These are phyloP conservation scores for Trypoxylon attenuatum DNA, from an alignment of 2,888 invertebrate species.

Conservation along the genomic window DNA sequence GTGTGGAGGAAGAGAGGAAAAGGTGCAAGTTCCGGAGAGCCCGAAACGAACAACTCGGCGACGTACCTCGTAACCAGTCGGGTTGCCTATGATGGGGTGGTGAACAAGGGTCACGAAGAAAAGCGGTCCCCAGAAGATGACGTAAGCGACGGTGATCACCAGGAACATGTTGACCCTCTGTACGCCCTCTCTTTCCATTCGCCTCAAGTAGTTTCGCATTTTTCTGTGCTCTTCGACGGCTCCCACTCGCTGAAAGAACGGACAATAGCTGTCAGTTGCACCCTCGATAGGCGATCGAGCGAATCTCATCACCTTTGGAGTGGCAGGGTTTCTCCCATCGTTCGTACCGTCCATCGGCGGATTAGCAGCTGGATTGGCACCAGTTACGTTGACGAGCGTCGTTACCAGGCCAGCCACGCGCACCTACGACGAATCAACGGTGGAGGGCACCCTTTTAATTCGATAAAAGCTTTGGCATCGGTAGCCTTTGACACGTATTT, in stretches of 20 bases:
- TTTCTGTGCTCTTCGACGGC: slow-evolving; percentile 83
- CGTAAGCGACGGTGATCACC: slow-evolving; percentile 88
- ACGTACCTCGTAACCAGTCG: slow-evolving; percentile 87
- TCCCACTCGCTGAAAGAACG: slow-evolving; percentile 75
- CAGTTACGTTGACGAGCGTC: slow-evolving; percentile 88
- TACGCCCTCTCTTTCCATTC: slow-evolving; percentile 88
- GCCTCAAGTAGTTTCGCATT: slow-evolving; percentile 84
- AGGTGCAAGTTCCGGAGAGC: too few species aligned
- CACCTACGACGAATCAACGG: slow-evolving; percentile 74
- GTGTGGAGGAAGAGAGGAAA: too few species aligned
- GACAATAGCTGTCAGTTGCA: too few species aligned
- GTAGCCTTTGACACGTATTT: too few species aligned
- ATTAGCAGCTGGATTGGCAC: slow-evolving; percentile 69
- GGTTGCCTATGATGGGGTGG: slow-evolving; percentile 83
- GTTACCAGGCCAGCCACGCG: slow-evolving; percentile 88
- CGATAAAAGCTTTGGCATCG: too few species aligned
- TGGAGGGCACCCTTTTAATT: slow-evolving; percentile 17
- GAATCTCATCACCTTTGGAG: slow-evolving; percentile 62
- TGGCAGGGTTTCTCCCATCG: slow-evolving; percentile 60
- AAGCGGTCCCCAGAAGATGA: slow-evolving; percentile 93
- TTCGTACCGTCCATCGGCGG: slow-evolving; percentile 56
- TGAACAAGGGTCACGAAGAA: slow-evolving; percentile 89
- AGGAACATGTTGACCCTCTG: slow-evolving; percentile 90
- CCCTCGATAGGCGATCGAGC: too few species aligned
- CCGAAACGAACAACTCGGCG: too few species aligned